These are phyloP conservation scores for Halisarca cf. caerulea DNA, from an alignment of 37 sponge, comb jelly and placozoan genomes.

Conservation along the genomic window DNA sequence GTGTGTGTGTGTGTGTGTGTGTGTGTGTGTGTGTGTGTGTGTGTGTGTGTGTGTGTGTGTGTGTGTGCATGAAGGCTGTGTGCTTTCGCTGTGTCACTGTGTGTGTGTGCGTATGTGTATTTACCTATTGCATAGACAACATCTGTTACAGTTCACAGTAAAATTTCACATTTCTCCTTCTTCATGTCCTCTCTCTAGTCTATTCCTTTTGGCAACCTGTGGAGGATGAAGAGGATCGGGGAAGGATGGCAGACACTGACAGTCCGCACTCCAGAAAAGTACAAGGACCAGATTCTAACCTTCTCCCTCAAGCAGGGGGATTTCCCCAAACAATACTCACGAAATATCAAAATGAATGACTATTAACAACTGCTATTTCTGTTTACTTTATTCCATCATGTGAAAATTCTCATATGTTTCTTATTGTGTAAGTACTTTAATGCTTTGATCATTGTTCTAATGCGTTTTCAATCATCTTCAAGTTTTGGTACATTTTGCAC, in stretches of 20 bases:
- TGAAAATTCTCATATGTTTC: background rate
- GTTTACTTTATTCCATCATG: background rate
- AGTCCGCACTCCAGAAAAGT: conserved; percentile 1
- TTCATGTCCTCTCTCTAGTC: conserved; percentile 14
- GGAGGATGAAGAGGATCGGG: conserved; percentile 64
- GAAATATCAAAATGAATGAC: conserved; percentile 4
- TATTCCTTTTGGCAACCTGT: conserved; percentile 69
- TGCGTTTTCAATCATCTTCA: too few species aligned
- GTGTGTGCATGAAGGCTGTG: too few species aligned
- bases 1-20: too few species aligned
- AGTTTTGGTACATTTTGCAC: too few species aligned
- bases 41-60: too few species aligned
- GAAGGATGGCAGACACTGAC: conserved; percentile 38
- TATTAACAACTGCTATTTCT: too few species aligned
- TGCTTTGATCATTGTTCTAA: too few species aligned
- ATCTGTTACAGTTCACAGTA: background rate
- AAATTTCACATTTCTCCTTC: background rate
- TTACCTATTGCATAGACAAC: background rate
- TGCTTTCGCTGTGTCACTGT: background rate
- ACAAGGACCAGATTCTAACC: background rate
- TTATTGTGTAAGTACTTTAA: too few species aligned
- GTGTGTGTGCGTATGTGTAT: background rate
- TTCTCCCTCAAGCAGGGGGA: conserved; percentile 22
- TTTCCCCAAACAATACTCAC: background rate
- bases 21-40: too few species aligned